These are phyloP conservation scores for Heterodera schachtii DNA, from an alignment of 1,140 invertebrate genomes.

Conservation along the genomic window DNA sequence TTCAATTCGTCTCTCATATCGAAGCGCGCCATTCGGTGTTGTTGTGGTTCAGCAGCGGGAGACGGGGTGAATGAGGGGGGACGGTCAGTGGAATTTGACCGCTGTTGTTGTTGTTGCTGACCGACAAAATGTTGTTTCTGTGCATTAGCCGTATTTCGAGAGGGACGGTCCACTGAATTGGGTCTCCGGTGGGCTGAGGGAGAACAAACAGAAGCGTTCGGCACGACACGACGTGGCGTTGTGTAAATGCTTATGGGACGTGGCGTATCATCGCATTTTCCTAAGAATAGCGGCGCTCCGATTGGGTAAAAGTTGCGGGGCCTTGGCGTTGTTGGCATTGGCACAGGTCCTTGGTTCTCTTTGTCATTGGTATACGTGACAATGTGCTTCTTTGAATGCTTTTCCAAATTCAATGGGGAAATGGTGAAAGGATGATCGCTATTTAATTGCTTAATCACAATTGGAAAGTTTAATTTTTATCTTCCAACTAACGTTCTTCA, in stretches of 20 bases:
- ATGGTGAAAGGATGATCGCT: not conserved
- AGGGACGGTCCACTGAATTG: conserved; percentile 29
- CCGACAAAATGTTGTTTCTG: not conserved
- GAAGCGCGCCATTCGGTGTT: conserved; percentile 15
- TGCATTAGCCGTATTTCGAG: not conserved
- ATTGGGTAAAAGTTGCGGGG: not conserved
- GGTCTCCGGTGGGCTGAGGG: conserved; percentile 14
- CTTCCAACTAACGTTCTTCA: not conserved
- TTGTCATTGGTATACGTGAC: conserved; percentile 19
- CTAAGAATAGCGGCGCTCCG: not conserved
- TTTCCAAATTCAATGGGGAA: not conserved
- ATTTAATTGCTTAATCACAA: not conserved
- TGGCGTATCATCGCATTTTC: conserved; percentile 16
- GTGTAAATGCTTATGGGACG: conserved; percentile 35
- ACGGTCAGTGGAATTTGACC: conserved; percentile 2
- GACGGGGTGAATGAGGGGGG: not conserved
- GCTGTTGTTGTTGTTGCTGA: not conserved
- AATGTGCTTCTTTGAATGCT: not conserved
- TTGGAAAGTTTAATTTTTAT: not conserved
- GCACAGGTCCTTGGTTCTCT: conserved; percentile 28
- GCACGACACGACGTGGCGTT: conserved; percentile 32
- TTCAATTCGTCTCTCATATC: conserved; percentile 14
- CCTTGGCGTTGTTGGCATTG: conserved; percentile 18
- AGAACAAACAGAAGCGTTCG: not conserved
- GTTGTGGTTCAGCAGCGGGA: conserved; percentile 4